Evolutionary conservation across 2,888 invertebrate genomes (phyloP), one percentile per base, ranked within the genome.

Genomic region (Noctua janthina): DNA sequence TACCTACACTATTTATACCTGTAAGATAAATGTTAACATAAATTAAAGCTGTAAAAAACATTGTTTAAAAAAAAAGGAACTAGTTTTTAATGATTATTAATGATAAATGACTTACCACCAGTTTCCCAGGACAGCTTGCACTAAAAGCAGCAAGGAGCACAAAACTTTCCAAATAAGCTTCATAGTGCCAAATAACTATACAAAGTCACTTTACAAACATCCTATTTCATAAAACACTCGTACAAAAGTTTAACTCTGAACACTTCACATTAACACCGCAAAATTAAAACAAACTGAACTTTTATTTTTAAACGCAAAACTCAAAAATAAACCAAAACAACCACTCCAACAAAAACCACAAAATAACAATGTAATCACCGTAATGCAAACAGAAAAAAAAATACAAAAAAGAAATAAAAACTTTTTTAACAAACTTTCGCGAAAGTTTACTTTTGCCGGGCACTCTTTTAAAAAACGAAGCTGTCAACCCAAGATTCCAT

Each of bases 101-200:
- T 66, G 7, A 35, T 29, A 0, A 6, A n/a, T 43, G 8, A 95
- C 96, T 96, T 94, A 97, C 96, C 96, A 97, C 96, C 96, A 97
- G 84, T 95, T 96, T 81, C 95, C 96, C 83, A 94, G 86, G 82
- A 95, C 96, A 72, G 94, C 94, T 87, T 96, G 94, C 83, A 94
- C 92, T 77, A 96, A 90, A 78, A 96, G 88, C 75, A 96, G 90
- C 82, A 96, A 90, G 85, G 91, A 93, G 88, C 94, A 95, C 90
- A 95, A 89, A 90, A 96, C 92, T 94, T 94, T 95, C 95, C 95
- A 95, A 93, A 96, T 92, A 88, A 96, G 91, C 95, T 94, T 95
- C 96, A 97, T 96, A 84, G 86, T 94, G 94, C 91, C 89, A 88
- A 91, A 92, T 92, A 91, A 92, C 91, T 89, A 87, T 88, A 86